Conservation (phyloP, 2,113 vertebrate genomes). For the Dendrocopos noguchii region DNA sequence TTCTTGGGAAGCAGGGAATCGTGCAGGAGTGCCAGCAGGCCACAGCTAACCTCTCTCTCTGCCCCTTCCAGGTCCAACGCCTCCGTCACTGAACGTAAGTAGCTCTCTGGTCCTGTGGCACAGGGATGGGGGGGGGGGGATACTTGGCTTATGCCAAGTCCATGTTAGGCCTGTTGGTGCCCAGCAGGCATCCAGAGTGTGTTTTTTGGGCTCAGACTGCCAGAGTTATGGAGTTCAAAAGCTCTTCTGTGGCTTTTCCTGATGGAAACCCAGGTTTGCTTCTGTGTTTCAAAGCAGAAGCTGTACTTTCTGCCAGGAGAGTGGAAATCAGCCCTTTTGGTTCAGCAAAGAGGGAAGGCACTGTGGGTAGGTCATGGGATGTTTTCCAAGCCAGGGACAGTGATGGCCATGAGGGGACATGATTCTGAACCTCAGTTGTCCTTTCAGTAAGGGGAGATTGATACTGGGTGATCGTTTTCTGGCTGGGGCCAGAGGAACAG, state of each 20-base stretch:
- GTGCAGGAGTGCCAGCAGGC: neutral
- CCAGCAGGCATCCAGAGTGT: accelerated
- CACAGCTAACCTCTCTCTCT: neutral
- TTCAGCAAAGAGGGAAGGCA: neutral
- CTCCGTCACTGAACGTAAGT: slow-evolving; percentile 76
- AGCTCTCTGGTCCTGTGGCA: accelerated
- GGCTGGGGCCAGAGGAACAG: accelerated
- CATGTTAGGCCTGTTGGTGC: neutral
- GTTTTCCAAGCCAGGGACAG: neutral
- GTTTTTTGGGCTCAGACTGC: neutral
- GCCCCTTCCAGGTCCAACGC: slow-evolving; percentile 43
- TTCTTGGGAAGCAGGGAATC: neutral
- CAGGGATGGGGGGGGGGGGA: accelerated
- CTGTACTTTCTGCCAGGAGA: neutral
- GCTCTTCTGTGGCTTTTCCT: neutral
- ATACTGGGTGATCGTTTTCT: neutral
- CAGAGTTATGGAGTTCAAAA: neutral
- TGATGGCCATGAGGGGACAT: accelerated
- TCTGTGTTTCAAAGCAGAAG: neutral
- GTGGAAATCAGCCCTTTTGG: neutral
- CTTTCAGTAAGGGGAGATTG: neutral
- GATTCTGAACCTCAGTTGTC: neutral
- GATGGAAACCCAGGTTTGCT: neutral
- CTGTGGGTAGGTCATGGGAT: accelerated
- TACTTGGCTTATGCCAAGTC: neutral